Evolutionary conservation across 2,888 invertebrate genomes (phyloP), one percentile per base, ranked within the genome.

Genomic region (Drosophila atripex): DNA sequence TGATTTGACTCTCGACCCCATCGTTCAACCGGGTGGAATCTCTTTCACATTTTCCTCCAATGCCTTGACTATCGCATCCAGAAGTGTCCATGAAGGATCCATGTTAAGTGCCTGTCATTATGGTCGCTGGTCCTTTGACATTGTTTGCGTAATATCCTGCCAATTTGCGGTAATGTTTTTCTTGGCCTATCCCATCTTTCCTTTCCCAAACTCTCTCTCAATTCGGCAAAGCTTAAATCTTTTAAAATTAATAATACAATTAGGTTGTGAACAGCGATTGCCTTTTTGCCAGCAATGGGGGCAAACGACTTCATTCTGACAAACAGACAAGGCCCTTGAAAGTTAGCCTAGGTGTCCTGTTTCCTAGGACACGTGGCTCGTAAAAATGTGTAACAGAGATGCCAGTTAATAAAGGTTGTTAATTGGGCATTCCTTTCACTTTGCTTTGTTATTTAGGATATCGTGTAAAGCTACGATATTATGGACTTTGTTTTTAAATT

Each of bases 241-340:
- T 30, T 46, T 18, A 32, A 63, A 53, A 32, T 53, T 39, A 46
- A 63, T 61, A 64, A 64, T 45, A 16, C 30, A 45, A 46, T 52
- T 46, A 52, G 61, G 28, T 9, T 16, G 14, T 28, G 9, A 28
- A 28, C 28, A 28, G 28, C 28, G 28, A 28, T 9, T 28, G 41
- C 63, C 43, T 41, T 32, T 60, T 60, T 12, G 28, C 9, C 28
- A n/a, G 35, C 35, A 6, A n/a, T n/a, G 12, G n/a, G n/a, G 18
- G 7, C 12, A 9, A 0, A 28, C 9, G 11, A 38, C 28, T 30
- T 38, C 57, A 60, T 57, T 47, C n/a, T 28, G 28, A 51, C 35
- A 46, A 32, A 43, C 21, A 43, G 35, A 32, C 18, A 43, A 16
- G 61, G 11, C 41, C 14, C 3, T 23, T 1, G 11, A 18, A 59